Conservation (phyloP, 2,797 vertebrate genomes). For the Sebastes miniatus region DNA sequence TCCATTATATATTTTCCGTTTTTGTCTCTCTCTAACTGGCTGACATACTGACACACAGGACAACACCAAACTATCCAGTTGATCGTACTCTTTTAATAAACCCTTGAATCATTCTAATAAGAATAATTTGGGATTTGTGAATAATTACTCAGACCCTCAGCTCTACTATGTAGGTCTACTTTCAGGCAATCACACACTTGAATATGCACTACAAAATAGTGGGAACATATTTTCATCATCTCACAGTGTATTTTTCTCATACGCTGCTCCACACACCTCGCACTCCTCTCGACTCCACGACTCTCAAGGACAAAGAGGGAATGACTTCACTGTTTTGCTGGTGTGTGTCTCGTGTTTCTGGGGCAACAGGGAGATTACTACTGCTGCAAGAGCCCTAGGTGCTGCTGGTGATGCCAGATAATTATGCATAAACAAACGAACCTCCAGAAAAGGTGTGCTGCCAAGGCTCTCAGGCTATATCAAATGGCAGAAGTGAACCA, state of each 20-base stretch:
- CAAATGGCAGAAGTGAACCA: constrained; percentile 18
- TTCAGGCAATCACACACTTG: background rate
- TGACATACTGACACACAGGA: background rate
- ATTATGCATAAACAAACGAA: constrained; percentile 70
- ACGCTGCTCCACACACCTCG: constrained; percentile 35
- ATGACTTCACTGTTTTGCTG: constrained; percentile 74
- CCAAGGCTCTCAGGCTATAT: constrained; percentile 40
- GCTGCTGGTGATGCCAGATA: constrained; percentile 70
- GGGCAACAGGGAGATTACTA: constrained; percentile 71
- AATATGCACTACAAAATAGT: background rate
- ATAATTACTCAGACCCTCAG: background rate
- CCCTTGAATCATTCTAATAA: background rate
- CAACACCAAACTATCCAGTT: background rate
- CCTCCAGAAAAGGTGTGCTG: constrained; percentile 47
- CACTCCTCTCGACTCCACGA: constrained; percentile 24
- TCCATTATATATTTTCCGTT: background rate
- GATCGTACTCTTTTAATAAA: background rate
- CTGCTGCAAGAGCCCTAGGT: constrained; percentile 65
- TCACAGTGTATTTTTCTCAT: constrained; percentile 1
- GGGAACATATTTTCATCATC: constrained; percentile 1
- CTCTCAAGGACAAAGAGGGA: constrained; percentile 71
- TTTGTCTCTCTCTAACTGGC: background rate
- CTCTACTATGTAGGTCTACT: background rate
- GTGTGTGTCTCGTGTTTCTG: constrained; percentile 76
- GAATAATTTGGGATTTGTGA: background rate